These are phyloP conservation scores for Sialia sialis DNA, from an alignment of 2,113 vertebrate genomes.

Conservation along the genomic window DNA sequence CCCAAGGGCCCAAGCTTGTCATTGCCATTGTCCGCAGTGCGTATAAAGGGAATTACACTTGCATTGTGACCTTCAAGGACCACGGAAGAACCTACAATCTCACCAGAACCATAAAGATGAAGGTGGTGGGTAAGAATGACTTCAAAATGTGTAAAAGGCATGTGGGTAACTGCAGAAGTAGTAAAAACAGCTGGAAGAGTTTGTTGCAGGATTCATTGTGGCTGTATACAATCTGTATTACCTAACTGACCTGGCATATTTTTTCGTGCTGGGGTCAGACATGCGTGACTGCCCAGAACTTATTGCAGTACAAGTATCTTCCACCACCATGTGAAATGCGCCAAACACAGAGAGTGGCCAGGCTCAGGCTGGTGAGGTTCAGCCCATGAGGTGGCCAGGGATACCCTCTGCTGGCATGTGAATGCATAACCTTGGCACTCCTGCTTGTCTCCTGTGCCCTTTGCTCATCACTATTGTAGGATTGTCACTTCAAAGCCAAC, in stretches of 20 bases:
- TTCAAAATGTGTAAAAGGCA: not conserved
- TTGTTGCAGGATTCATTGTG: not conserved
- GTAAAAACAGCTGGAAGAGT: not conserved
- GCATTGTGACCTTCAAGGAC: conserved; percentile 78
- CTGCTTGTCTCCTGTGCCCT: not conserved
- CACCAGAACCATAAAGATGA: conserved; percentile 80
- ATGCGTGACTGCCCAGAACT: not conserved
- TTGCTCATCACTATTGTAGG: accelerated
- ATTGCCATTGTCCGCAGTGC: conserved; percentile 58
- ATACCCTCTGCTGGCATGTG: conserved; percentile 55
- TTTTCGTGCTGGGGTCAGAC: not conserved
- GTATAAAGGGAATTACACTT: conserved; percentile 80
- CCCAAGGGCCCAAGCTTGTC: conserved; percentile 53
- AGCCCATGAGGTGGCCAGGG: not conserved
- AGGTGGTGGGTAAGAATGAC: conserved; percentile 82
- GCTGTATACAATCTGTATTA: not conserved
- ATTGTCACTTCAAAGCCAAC: not conserved
- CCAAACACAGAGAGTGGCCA: not conserved
- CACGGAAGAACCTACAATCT: conserved; percentile 72
- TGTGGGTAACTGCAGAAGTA: not conserved
- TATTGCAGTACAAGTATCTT: not conserved
- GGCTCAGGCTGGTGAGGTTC: not conserved
- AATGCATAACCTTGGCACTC: conserved; percentile 2
- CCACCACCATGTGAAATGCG: not conserved
- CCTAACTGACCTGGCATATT: not conserved